Evolutionary conservation across 2,113 vertebrate species (phyloP), one percentile per base, ranked within the genome.

Genomic region (western clawed frog (Xenopus tropicalis)): DNA sequence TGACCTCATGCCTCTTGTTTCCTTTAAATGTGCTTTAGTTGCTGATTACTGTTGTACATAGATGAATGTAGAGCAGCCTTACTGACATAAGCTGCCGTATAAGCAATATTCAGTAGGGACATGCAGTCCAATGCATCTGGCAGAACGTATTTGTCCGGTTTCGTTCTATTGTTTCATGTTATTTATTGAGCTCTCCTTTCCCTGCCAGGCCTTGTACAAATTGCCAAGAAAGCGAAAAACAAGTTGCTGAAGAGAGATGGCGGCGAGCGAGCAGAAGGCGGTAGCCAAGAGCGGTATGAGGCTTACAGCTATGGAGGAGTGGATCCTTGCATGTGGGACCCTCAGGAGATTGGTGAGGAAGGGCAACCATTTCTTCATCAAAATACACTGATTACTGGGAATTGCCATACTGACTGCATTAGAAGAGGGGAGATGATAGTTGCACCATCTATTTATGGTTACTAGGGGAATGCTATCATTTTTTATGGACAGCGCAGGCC

Each of bases 261-360:
- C 66, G 94, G 95, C 14, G 96, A 95, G 65, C 88, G 93, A 77
- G 77, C 74, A 0, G 94, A 96, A 5, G 86, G 90, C 0, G 93
- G 90, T 37, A 87, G 84, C 70, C 88, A 89, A 72, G 86, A 88
- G 0, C 85, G 83, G 71, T 97, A 98, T 0, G 97, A 98, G 66
- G 95, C 94, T 1, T 98, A 95, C 83, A 96, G 92, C 83, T 96
- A 96, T 68, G 96, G 96, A 16, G 97, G 97, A 66, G 91, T 98
- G 12, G 96, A 99, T 80, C 95, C 96, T 0, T 96, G 92, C 74
- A 97, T 98, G 96, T 99, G 97, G 97, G 97, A 98, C 78, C 95
- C 95, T 44, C 96, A 99, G 83, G 97, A 99, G 82, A 88, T 98
- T 57, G 97, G 97, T 98, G 83, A 89, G 91, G 73, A 57, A 69